Evolutionary conservation across 2,888 invertebrate species (phyloP).

Genomic region (Anarsia innoxiella): DNA sequence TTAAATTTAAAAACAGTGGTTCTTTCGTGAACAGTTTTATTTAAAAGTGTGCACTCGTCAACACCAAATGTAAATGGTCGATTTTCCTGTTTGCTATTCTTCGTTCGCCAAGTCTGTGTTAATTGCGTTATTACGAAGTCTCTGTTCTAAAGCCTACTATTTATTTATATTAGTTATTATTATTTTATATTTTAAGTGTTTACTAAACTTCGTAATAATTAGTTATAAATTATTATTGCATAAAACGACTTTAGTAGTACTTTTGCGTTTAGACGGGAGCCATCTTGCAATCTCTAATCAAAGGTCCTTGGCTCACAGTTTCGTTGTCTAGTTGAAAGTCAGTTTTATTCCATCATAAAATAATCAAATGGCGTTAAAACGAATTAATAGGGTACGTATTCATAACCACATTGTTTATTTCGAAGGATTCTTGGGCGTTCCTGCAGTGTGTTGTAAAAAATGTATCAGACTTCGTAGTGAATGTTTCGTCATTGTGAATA

Average conservation of each 20-base stretch:
- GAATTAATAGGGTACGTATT: slow-evolving; percentile 94
- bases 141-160: slow-evolving; percentile 56
- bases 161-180: slow-evolving; percentile 67
- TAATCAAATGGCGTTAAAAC: slow-evolving; percentile 95
- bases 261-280: slow-evolving; percentile 87
- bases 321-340: slow-evolving; percentile 87
- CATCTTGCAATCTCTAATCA: slow-evolving; percentile 92
- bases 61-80: slow-evolving; percentile 66
- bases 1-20: background rate
- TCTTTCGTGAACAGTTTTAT: slow-evolving; percentile 20
- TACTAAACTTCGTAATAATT: slow-evolving; percentile 45
- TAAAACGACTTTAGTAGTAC: slow-evolving; percentile 81
- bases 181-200: slow-evolving; percentile 57
- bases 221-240: slow-evolving; percentile 52
- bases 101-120: slow-evolving; percentile 63
- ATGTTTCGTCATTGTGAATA: slow-evolving; percentile 80
- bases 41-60: slow-evolving; percentile 32
- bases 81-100: slow-evolving; percentile 73
- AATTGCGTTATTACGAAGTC: slow-evolving; percentile 59
- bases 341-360: slow-evolving; percentile 81
- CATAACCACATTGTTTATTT: slow-evolving; percentile 41
- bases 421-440: slow-evolving; percentile 29
- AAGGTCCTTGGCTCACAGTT: slow-evolving; percentile 89
- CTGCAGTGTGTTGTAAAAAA: slow-evolving; percentile 57
- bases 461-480: slow-evolving; percentile 68